phyloP scores from a whole-genome alignment of 2,797 vertebrate genomes.

The Lagodon rhomboides region DNA sequence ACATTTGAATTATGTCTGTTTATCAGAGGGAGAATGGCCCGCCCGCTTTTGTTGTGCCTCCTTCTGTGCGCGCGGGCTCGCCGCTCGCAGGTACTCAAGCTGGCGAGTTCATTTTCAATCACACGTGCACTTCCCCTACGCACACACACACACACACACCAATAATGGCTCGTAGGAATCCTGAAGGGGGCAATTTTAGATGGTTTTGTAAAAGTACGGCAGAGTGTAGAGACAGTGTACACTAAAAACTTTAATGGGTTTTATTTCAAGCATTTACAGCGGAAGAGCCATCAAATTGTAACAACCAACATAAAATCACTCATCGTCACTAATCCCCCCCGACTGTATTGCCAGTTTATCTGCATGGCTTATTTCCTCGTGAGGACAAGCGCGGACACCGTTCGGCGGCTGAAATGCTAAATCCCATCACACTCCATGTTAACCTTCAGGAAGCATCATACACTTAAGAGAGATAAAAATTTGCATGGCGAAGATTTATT shows the following conservation, averaged over 20 bases:
- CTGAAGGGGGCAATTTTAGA: slow-evolving; percentile 76
- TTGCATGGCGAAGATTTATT: slow-evolving; percentile 88
- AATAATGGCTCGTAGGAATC: slow-evolving; percentile 68
- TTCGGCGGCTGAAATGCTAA: slow-evolving; percentile 70
- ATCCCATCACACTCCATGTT: slow-evolving; percentile 79
- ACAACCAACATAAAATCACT: slow-evolving; percentile 81
- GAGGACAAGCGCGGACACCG: slow-evolving; percentile 60
- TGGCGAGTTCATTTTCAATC: slow-evolving; percentile 66
- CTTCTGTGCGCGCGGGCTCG: slow-evolving; percentile 53
- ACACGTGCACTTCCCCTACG: slow-evolving; percentile 15
- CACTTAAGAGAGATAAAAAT: slow-evolving; percentile 81
- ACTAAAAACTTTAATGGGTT: slow-evolving; percentile 81
- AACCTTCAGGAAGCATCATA: slow-evolving; percentile 86
- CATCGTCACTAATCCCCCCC: slow-evolving; percentile 77
- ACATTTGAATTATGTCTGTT: slow-evolving; percentile 99
- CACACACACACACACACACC: slow-evolving; percentile 1
- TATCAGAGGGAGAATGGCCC: slow-evolving; percentile 82
- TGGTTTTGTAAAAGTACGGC: slow-evolving; percentile 72
- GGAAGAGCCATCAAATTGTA: slow-evolving; percentile 80
- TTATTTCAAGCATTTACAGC: slow-evolving; percentile 79
- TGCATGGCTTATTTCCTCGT: slow-evolving; percentile 60
- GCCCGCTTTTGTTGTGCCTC: slow-evolving; percentile 84
- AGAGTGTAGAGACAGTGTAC: slow-evolving; percentile 66
- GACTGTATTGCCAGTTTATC: slow-evolving; percentile 73
- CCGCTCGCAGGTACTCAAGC: slow-evolving; percentile 76